phyloP scores from a whole-genome alignment of 2,113 vertebrate genomes.

The Corynorhinus townsendii region DNA sequence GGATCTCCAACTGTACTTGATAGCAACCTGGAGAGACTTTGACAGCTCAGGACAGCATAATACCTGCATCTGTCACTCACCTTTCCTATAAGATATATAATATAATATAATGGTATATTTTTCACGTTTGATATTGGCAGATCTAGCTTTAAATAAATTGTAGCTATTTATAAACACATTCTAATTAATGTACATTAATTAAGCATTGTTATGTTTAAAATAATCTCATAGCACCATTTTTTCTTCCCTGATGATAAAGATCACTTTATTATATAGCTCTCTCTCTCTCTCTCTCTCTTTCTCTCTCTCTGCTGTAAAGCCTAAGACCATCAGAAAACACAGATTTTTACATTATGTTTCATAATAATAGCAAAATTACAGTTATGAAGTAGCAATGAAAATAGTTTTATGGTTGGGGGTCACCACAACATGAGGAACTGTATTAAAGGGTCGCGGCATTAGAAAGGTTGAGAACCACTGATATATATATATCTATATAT shows the following conservation, averaged over 20 bases:
- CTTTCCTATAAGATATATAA: slow-evolving; percentile 76
- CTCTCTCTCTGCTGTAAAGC: too few relatives aligned
- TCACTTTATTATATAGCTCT: background rate
- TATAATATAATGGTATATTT: background rate
- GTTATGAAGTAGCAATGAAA: too few relatives aligned
- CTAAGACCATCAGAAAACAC: too few relatives aligned
- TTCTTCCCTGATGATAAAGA: background rate
- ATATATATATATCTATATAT: too few relatives aligned
- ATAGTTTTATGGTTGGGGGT: too few relatives aligned
- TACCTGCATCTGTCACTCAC: slow-evolving; percentile 82
- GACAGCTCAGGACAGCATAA: slow-evolving; percentile 74
- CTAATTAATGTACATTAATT: background rate
- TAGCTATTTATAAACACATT: background rate
- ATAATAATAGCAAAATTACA: too few relatives aligned
- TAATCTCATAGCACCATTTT: background rate
- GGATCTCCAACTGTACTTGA: slow-evolving; percentile 85
- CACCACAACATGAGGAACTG: too few relatives aligned
- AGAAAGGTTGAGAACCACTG: too few relatives aligned
- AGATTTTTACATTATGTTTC: too few relatives aligned
- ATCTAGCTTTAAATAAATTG: background rate
- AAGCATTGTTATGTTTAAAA: background rate
- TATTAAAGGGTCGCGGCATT: too few relatives aligned
- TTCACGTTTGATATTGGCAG: background rate
- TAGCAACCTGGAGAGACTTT: slow-evolving; percentile 82
- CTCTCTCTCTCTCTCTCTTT: background rate